These are phyloP conservation scores for Calidris pugnax DNA, from an alignment of 2,113 vertebrate genomes.

Conservation along the genomic window DNA sequence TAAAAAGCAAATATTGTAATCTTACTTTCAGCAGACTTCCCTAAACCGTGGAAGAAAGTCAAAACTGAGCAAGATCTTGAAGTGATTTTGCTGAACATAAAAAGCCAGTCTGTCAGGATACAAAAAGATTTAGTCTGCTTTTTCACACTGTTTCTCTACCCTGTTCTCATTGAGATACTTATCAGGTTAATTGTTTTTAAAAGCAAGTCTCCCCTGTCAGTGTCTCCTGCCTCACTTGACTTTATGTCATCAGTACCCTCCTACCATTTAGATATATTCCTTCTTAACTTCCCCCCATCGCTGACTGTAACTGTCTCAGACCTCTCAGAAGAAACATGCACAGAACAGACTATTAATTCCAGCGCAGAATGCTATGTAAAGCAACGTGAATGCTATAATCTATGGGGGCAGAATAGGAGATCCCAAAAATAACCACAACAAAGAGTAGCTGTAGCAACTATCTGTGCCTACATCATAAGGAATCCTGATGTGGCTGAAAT, in stretches of 20 bases:
- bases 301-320: background rate
- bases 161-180: background rate
- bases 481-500: background rate
- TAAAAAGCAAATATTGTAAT: background rate
- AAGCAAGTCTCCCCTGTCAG: constrained; percentile 11
- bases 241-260: background rate
- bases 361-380: background rate
- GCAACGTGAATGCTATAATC: background rate
- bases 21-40: background rate
- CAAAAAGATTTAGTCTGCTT: background rate
- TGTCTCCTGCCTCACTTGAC: background rate
- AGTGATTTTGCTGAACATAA: background rate
- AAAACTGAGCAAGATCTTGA: background rate
- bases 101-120: background rate
- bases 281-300: background rate
- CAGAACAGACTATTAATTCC: background rate
- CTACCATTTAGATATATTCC: background rate
- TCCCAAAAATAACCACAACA: background rate
- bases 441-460: constrained; percentile 10
- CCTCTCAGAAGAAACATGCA: background rate
- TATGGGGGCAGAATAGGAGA: background rate
- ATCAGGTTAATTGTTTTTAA: constrained; percentile 10
- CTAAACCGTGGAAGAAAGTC: background rate
- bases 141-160: constrained; percentile 13
- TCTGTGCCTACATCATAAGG: background rate